A percentile compares a stretch with the other conserved stretches of the same genome.
phyloP scores from a whole-genome alignment of 2,888 invertebrate genomes.

The Eristalis arbustorum region DNA sequence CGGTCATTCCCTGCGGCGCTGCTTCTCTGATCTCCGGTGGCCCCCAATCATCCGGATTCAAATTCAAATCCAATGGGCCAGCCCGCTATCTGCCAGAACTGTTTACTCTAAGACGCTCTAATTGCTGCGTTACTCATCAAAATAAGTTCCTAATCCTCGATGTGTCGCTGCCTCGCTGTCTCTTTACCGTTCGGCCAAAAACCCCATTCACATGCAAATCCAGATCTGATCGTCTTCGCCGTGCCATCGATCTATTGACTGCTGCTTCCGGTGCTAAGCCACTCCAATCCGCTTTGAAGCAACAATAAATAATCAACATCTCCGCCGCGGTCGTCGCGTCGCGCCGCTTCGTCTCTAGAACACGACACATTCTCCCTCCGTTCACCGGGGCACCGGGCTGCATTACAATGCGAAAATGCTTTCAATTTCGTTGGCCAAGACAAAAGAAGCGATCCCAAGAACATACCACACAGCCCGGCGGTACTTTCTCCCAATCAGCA shows the following conservation, averaged over 20 bases:
- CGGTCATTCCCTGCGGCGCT: background rate
- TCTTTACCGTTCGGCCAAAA: slow-evolving; percentile 8
- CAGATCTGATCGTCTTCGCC: background rate
- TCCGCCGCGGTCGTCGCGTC: background rate
- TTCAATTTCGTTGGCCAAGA: slow-evolving; percentile 40
- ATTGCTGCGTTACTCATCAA: slow-evolving; percentile 19
- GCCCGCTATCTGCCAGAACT: background rate
- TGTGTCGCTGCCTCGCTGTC: slow-evolving; percentile 7
- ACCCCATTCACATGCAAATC: slow-evolving; percentile 28
- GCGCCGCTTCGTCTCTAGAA: background rate
- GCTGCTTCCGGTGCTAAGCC: slow-evolving; percentile 40
- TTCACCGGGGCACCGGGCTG: background rate
- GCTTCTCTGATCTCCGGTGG: background rate
- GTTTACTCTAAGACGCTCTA: slow-evolving; percentile 6
- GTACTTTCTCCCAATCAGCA: slow-evolving; percentile 46
- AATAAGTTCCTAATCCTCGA: slow-evolving; percentile 4
- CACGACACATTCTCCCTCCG: background rate
- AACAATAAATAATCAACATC: slow-evolving; percentile 36
- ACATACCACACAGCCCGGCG: background rate
- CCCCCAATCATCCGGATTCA: background rate
- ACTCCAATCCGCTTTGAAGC: slow-evolving; percentile 19
- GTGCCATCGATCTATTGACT: slow-evolving; percentile 2
- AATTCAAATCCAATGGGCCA: background rate
- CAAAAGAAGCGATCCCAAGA: slow-evolving; percentile 27
- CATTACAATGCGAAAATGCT: slow-evolving; percentile 27